These are phyloP conservation scores for Burhinus bistriatus DNA, from an alignment of 2,113 vertebrate species.

Conservation along the genomic window DNA sequence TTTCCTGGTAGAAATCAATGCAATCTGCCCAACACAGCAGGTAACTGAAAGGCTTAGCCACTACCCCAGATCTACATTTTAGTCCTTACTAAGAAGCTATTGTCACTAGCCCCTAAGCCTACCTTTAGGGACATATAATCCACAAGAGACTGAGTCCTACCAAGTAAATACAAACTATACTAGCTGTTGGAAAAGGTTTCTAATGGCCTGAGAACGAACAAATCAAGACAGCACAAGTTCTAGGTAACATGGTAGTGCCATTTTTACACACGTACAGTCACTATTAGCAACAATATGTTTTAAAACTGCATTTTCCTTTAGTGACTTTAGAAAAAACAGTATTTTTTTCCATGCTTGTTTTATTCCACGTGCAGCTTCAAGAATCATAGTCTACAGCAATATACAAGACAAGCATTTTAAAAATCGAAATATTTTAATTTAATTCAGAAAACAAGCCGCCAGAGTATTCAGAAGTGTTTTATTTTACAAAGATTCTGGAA, in stretches of 20 bases:
- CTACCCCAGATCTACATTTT: background rate
- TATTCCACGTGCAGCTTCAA: background rate
- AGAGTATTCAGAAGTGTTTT: background rate
- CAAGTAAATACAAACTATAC: background rate
- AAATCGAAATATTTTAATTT: background rate
- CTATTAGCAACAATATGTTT: background rate
- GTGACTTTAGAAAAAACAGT: rapidly evolving
- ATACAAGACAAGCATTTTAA: background rate
- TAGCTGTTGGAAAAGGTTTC: background rate
- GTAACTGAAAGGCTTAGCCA: background rate
- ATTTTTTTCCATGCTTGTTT: background rate
- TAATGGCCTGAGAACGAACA: background rate
- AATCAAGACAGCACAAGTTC: background rate
- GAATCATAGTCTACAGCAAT: background rate
- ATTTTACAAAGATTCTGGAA: background rate
- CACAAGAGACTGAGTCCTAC: background rate
- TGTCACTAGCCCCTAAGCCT: rapidly evolving
- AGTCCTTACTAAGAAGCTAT: background rate
- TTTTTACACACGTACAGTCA: background rate
- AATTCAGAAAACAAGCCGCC: background rate
- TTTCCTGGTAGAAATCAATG: background rate
- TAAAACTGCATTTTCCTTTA: background rate
- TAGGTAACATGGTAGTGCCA: rapidly evolving
- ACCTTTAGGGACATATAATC: background rate
- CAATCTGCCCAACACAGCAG: background rate